Percentiles rank a stretch among this genome's conserved stretches.
Evolutionary conservation across 2,797 vertebrate genomes (phyloP).

Genomic region (Argya squamiceps): DNA sequence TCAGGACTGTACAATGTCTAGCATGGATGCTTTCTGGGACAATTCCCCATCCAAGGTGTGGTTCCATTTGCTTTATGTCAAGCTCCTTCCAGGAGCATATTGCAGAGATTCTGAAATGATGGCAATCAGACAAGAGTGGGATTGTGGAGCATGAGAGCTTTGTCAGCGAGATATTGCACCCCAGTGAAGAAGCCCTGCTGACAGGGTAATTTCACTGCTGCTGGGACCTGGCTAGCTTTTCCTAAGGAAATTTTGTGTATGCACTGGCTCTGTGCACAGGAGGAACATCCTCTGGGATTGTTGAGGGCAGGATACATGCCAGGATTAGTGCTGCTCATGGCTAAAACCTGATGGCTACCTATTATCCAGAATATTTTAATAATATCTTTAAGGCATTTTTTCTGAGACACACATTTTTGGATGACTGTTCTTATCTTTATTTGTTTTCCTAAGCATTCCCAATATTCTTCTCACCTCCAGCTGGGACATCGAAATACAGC

Average conservation of each 20-base stretch:
- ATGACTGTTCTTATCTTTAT: conserved; percentile 2
- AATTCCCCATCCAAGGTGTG: background rate
- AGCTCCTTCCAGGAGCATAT: background rate
- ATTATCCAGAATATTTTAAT: conserved; percentile 1
- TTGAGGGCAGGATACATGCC: background rate
- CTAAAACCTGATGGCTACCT: background rate
- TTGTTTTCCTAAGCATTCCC: background rate
- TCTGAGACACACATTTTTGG: background rate
- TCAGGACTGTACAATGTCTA: background rate
- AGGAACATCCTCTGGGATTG: background rate
- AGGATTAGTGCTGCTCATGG: background rate
- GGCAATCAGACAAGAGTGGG: background rate
- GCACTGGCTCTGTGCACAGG: background rate
- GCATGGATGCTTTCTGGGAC: background rate
- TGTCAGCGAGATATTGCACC: background rate
- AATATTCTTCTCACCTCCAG: background rate
- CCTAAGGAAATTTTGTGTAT: background rate
- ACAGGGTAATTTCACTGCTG: background rate
- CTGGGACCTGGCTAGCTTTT: background rate
- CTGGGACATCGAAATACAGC: background rate
- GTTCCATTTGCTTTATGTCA: conserved; percentile 4
- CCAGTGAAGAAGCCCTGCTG: background rate
- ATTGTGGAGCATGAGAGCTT: background rate
- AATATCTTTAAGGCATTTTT: background rate
- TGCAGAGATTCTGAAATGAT: background rate